Base-by-base conservation (phyloP, 2,113 vertebrate genomes). In the Corythoichthys intestinalis region DNA sequence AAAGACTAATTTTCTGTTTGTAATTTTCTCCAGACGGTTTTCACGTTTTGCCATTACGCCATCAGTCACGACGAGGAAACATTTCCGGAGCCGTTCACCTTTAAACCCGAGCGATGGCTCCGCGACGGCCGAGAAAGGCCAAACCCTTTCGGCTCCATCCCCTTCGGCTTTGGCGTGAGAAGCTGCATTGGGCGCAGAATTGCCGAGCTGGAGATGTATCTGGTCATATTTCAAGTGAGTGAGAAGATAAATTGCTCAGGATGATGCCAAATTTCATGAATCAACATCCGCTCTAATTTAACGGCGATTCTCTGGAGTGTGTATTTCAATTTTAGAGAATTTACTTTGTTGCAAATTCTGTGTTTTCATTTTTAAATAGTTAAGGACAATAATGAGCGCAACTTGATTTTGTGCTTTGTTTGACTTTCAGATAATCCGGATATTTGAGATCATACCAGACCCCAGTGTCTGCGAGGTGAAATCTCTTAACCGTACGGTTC, bases 191-290 rank as follows among this genome's bases (percentile, higher is more conserved):
- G 93, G 0, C 87, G 89, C 0, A 79, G 93, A 38, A 90, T 94
- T 39, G 93, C 93, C 57, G 92, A 94, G 78, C 84, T 94, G 10
- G 91, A 94, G 80, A 91, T 94, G 93, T 79, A 91, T 64, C 67
- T 92, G 69, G 63, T 78, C 70, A 60, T 93, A 63, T 84, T 87
- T 67, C 84, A 75, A 79, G 93, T 94, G 65, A 82, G 83, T 65
- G 37, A 8, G 41, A 44, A 44, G 41, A 28, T 28, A 28, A 28
- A 28, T 28, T 28, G 20, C 20, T 28, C 20, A 28, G 20, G 20
- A 28, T 28, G 20, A 28, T 28, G 20, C 6, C 41, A 44, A 41
- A 41, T 6, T 3, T 41, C 39, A 41, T 41, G 4, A 41, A 41
- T 44, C 6, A 8, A 44, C 41, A 44, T 44, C 41, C 41, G 2